A percentile compares a stretch with the other conserved stretches of the same genome.
Conservation (phyloP, 2,797 vertebrate species). For the Mormyrops attenuatus region DNA sequence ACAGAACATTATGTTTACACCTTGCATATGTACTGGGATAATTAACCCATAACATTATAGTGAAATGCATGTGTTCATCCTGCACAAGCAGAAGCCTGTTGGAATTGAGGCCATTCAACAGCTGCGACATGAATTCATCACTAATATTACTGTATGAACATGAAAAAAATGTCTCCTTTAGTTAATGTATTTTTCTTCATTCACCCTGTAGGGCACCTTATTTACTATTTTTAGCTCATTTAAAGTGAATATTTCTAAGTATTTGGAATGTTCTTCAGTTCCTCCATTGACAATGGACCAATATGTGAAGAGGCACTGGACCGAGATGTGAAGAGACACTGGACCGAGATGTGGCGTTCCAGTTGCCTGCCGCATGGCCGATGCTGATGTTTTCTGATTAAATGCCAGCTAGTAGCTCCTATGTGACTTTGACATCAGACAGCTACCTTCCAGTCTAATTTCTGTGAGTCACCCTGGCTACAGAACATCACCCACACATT, state of each 20-base stretch:
- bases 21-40: background rate
- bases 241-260: background rate
- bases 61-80: background rate
- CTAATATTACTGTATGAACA: background rate
- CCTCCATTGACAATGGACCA: background rate
- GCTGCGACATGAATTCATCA: background rate
- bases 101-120: background rate
- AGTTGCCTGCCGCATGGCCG: background rate
- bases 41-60: background rate
- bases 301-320: background rate
- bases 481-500: background rate
- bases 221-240: background rate
- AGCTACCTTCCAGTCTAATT: background rate
- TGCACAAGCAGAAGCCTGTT: background rate
- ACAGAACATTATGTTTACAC: background rate
- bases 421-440: background rate
- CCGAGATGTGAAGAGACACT: background rate
- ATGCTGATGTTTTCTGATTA: background rate
- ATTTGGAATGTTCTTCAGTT: background rate
- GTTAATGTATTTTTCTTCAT: background rate
- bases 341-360: background rate
- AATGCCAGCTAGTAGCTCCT: background rate
- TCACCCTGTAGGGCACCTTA: background rate
- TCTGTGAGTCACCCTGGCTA: background rate
- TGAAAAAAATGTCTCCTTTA: background rate